Percentiles rank a stretch among this genome's conserved stretches.
Evolutionary conservation across 2,888 invertebrate genomes (phyloP).

Genomic region (Steinernema scapterisci): DNA sequence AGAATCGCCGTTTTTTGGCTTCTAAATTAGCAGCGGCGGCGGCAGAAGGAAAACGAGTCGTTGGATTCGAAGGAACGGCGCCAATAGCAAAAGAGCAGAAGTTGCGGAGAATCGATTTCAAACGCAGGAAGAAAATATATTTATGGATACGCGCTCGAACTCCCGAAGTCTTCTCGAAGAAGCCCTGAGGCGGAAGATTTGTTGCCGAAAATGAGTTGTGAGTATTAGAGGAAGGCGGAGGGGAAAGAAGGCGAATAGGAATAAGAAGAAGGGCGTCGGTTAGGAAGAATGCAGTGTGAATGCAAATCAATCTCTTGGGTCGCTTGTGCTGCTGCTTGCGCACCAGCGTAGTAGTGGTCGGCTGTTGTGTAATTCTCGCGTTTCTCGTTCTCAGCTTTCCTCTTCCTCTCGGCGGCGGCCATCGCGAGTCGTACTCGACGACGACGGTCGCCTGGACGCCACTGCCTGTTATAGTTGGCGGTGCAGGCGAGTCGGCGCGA

Average conservation of each 20-base stretch:
- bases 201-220: background rate
- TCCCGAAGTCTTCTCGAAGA: too few species aligned
- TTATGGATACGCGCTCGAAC: too few species aligned
- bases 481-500: background rate
- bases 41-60: too few species aligned
- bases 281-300: constrained; percentile 9
- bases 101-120: background rate
- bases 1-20: background rate
- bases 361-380: constrained; percentile 28
- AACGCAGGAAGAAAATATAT: too few species aligned
- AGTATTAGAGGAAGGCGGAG: too few species aligned
- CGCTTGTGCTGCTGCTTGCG: constrained; percentile 19
- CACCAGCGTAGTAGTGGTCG: constrained; percentile 2
- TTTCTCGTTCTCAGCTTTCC: constrained; percentile 23
- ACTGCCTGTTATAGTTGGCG: background rate
- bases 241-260: constrained; percentile 5
- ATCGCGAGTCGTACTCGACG: background rate
- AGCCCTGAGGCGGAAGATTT: too few species aligned
- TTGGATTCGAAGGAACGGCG: too few species aligned
- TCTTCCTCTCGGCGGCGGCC: background rate
- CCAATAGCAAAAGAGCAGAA: background rate
- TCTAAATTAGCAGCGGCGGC: too few species aligned
- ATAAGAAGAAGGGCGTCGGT: background rate
- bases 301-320: constrained; percentile 31
- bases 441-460: background rate